A percentile compares a stretch with the other conserved stretches of the same genome.
These are phyloP conservation scores for Sigmodon hispidus DNA, from an alignment of 2,113 vertebrate genomes.

Conservation along the genomic window DNA sequence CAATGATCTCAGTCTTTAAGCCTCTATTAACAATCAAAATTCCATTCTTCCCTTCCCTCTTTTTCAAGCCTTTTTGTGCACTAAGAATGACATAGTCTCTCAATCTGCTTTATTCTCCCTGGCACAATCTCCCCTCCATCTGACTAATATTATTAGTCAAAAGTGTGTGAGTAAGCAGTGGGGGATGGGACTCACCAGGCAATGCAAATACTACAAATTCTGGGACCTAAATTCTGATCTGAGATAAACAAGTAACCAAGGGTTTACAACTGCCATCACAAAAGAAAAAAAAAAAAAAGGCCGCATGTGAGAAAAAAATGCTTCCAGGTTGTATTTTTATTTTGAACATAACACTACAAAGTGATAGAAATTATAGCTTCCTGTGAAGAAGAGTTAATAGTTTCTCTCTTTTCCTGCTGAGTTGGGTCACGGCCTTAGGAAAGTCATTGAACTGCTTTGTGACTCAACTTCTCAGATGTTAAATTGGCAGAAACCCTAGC, in stretches of 20 bases:
- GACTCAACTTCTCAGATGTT: slow-evolving; percentile 50
- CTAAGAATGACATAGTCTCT: slow-evolving; percentile 60
- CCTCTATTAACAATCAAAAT: slow-evolving; percentile 81
- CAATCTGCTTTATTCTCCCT: slow-evolving; percentile 67
- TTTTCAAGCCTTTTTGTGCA: slow-evolving; percentile 70
- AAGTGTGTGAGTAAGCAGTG: neutral
- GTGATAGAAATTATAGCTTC: neutral
- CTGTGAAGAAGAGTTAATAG: neutral
- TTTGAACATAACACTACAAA: neutral
- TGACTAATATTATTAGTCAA: slow-evolving; percentile 63
- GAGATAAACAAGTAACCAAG: neutral
- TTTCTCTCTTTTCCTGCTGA: neutral
- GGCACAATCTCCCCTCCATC: neutral
- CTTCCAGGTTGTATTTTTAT: neutral
- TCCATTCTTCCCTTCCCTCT: slow-evolving; percentile 72
- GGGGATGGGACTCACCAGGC: neutral
- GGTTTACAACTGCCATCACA: neutral
- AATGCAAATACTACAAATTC: slow-evolving; percentile 3
- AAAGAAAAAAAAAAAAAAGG: neutral
- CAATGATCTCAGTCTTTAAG: slow-evolving; percentile 75
- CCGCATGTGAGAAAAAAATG: neutral
- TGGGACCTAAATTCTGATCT: neutral
- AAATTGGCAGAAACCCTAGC: slow-evolving; percentile 33
- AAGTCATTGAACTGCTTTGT: slow-evolving; percentile 40
- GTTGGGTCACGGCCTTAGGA: neutral